Base-by-base conservation (phyloP, 2,113 vertebrate genomes). In the Probosciger aterrimus region DNA sequence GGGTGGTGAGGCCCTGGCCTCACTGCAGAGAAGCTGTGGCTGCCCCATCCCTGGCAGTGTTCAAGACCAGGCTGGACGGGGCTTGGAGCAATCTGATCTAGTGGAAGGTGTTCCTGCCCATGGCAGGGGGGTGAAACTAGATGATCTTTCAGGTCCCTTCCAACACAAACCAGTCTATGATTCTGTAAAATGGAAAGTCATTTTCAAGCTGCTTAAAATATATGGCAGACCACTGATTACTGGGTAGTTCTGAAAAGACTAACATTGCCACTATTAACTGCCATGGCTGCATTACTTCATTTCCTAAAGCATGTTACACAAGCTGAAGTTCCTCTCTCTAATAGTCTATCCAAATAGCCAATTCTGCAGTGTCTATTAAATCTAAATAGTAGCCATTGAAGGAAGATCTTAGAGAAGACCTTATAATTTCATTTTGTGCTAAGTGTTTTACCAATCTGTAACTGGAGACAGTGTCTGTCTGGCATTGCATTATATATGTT, bases 281-380 rank as follows among this genome's bases (percentile, higher is more conserved):
- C 28, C 14, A 9, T 4, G 5, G 24, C 52, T 69, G 12, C 9
- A 10, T 20, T n/a, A 15, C 37, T 73, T 63, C 9, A 25, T 37
- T 64, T 80, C n/a, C 44, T 31, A 7, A 0, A 3, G 8, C 20
- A 5, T 0, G 2, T 64, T 55, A 20, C 44, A 16, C 0, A 20
- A 71, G 37, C 47, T 81, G 50, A 53, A 70, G 30, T 24, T 88
- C 30, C 49, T 76, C 16, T 37, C 19, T 59, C 20, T 73, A 33
- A 49, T 9, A 33, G 15, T 59, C 27, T 15, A 37, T 65, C 50
- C 59, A 35, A 76, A 74, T 1, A 73, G 41, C 27, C 62, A 73
- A 0, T 69, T 87, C 67, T 69, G 33, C 68, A 67, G 27, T 15
- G 53, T n/a, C 50, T 46, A 3, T 69, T 70, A 49, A 49, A 43